Base-by-base conservation (phyloP, 1,140 invertebrate genomes). In the Neuroterus valhalla region DNA sequence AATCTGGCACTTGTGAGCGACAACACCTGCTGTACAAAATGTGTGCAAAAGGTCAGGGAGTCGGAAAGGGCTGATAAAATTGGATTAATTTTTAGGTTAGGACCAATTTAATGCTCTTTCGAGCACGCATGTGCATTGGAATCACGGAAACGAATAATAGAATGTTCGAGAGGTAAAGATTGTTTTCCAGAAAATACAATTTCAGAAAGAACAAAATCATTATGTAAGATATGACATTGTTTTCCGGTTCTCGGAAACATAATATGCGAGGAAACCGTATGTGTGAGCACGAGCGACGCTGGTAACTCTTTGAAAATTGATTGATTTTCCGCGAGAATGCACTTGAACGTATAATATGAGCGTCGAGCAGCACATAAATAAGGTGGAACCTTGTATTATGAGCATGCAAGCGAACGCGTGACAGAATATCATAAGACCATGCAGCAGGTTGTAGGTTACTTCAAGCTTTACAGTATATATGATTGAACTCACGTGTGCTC, bases 351-450 rank as follows among this genome's bases (percentile, higher is more conserved):
- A 15, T 43, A 52, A 52, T 67, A 15, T 43, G 43, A 52, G 26
- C 42, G 72, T n/a, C 8, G 52, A 44, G 67, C 48, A 55, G 66
- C 11, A 14, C 15, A 74, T 68, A 69, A 74, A 68, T 74, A 68
- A 68, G 72, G 31, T 74, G 21, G 21, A 68, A 50, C 45, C 15
- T 68, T 68, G 55, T 23, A 26, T 44, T 66, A 17, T 66, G 69
- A 52, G 45, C 69, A 70, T 31, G 48, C 48, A n/a, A 71, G 38
- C n/a, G 31, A 55, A 71, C 70, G 70, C 70, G 70, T 71, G 70
- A 71, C 50, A 52, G 70, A 71, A 71, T 55, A 71, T 71, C 70
- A 71, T 71, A 55, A 43, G 31, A 52, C 23, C 38, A 15, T 62
- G 26, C n/a, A 44, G 17, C 62, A 38, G 21, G 42, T 38, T 12